These are phyloP conservation scores for Mnemiopsis leidyi DNA, from an alignment of 37 sponge, comb jelly and placozoan genomes.

Conservation along the genomic window DNA sequence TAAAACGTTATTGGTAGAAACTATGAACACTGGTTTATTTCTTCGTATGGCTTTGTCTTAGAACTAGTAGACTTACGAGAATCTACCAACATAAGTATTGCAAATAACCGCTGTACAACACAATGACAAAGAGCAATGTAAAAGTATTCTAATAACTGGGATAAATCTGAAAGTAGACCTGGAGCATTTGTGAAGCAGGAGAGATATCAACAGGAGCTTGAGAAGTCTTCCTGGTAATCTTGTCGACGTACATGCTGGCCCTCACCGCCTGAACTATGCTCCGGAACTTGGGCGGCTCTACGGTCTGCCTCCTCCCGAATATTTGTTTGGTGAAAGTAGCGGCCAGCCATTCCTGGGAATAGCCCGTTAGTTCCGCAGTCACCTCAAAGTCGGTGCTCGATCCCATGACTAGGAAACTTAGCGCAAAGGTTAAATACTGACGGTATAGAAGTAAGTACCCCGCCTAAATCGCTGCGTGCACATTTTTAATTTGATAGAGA, in stretches of 20 bases:
- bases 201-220: background rate
- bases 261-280: constrained; percentile 58
- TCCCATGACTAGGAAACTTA: background rate
- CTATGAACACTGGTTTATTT: too few species aligned
- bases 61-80: background rate
- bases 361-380: background rate
- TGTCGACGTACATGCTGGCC: constrained; percentile 64
- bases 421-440: too few species aligned
- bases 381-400: too few species aligned
- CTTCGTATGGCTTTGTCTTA: too few species aligned
- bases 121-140: background rate
- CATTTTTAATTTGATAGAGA: background rate
- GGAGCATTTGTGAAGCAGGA: constrained; percentile 4
- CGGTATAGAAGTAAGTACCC: background rate
- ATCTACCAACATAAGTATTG: background rate
- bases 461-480: background rate
- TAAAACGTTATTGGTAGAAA: too few species aligned
- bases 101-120: background rate
- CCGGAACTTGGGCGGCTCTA: constrained; percentile 62
- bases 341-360: constrained; percentile 60
- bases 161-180: background rate
- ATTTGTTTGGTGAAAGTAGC: constrained; percentile 61
- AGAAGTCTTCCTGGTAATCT: constrained; percentile 61
- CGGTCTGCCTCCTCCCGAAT: constrained; percentile 41
- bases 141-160: background rate